phyloP scores from a whole-genome alignment of 2,797 vertebrate genomes.

The Euthynnus affinis region DNA sequence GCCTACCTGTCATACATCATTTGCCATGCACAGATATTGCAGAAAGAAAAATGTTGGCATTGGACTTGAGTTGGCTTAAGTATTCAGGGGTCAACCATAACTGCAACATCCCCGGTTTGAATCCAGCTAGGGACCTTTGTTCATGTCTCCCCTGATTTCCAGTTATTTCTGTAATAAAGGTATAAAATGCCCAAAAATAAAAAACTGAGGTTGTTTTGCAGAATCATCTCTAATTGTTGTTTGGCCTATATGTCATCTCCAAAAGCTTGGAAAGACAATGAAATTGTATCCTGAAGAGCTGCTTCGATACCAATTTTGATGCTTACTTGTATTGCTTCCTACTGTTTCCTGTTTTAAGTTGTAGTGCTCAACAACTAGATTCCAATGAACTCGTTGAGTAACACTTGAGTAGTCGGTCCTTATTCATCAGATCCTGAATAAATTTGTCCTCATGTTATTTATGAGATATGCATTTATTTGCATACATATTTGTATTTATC shows the following conservation, averaged over 20 bases:
- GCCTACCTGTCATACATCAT: no score
- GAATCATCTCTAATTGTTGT: not conserved
- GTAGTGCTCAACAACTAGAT: not conserved
- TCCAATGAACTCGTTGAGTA: not conserved
- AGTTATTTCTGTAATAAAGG: no score
- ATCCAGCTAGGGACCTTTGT: no score
- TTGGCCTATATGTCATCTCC: not conserved
- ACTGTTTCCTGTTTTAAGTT: not conserved
- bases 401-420: not conserved
- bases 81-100: no score
- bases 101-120: no score
- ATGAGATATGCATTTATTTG: conserved; percentile 8
- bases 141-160: no score
- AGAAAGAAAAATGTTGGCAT: no score
- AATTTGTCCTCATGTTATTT: not conserved
- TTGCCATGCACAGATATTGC: no score
- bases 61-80: no score
- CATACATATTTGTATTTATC: not conserved
- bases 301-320: not conserved
- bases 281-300: not conserved
- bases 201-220: no score
- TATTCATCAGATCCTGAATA: not conserved
- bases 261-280: not conserved
- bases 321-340: not conserved
- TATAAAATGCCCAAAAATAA: no score